These are phyloP conservation scores for Lasioglossum pauxillum DNA, from an alignment of 2,888 invertebrate species.

Conservation along the genomic window DNA sequence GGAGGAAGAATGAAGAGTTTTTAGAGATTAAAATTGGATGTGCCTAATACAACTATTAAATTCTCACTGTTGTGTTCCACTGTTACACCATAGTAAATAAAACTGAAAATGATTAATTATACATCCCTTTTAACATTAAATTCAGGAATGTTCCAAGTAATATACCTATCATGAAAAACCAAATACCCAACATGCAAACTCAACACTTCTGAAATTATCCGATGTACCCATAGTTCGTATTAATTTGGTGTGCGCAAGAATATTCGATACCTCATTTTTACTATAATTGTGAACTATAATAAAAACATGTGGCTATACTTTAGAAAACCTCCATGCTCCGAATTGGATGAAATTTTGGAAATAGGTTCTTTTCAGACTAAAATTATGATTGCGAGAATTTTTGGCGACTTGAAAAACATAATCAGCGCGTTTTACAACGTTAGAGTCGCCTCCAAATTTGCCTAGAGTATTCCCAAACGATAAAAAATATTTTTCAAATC, in stretches of 20 bases:
- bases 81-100: not conserved
- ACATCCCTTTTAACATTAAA: not conserved
- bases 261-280: not conserved
- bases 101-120: slow-evolving; percentile 18
- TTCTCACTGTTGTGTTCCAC: not conserved
- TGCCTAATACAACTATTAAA: slow-evolving; percentile 26
- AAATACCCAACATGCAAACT: slow-evolving; percentile 61
- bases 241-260: slow-evolving; percentile 38
- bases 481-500: no score
- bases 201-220: slow-evolving; percentile 28
- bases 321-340: not conserved
- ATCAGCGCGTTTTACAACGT: no score
- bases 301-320: slow-evolving; percentile 8
- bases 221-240: slow-evolving; percentile 18
- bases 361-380: no score
- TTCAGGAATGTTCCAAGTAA: not conserved
- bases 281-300: not conserved
- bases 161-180: slow-evolving; percentile 33
- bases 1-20: not conserved
- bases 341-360: no score
- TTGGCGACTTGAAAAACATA: no score
- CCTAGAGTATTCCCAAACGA: no score
- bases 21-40: not conserved
- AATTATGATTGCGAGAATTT: not conserved
- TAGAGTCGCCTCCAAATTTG: no score